A percentile compares a stretch with the other conserved stretches of the same genome.
These are phyloP conservation scores for Notothenia coriiceps DNA, from an alignment of 2,113 vertebrate species.

Conservation along the genomic window DNA sequence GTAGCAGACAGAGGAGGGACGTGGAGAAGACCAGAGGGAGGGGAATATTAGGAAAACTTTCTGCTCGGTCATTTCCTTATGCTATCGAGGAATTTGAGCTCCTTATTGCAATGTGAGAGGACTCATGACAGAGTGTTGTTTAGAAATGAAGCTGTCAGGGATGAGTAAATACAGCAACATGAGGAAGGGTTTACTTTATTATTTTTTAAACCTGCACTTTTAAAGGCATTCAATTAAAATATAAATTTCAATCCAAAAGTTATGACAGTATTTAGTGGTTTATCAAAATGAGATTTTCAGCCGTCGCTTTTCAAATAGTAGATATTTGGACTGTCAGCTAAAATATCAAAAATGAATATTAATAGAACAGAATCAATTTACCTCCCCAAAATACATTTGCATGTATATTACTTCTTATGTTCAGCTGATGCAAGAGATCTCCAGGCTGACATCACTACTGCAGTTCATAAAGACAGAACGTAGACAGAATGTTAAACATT, in stretches of 20 bases:
- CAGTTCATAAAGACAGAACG: not conserved
- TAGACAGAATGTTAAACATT: not conserved
- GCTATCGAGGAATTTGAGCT: slow-evolving; percentile 22
- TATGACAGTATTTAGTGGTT: not conserved
- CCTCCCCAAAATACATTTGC: slow-evolving; percentile 4
- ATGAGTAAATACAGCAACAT: not conserved
- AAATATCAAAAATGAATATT: slow-evolving; percentile 3
- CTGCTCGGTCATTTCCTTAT: not conserved
- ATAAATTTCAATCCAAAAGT: not conserved
- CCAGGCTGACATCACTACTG: not conserved
- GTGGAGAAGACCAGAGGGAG: slow-evolving; percentile 7
- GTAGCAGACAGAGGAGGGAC: slow-evolving; percentile 20
- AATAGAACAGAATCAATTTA: slow-evolving; percentile 12
- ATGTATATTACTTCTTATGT: not conserved
- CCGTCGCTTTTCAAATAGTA: slow-evolving; percentile 12
- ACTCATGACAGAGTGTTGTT: not conserved
- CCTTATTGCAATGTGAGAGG: slow-evolving; percentile 1
- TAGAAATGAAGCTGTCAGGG: not conserved
- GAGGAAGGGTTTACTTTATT: not conserved
- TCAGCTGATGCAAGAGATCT: slow-evolving; percentile 7
- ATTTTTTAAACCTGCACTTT: not conserved
- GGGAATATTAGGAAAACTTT: slow-evolving; percentile 27
- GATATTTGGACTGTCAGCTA: not conserved
- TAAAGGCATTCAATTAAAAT: slow-evolving; percentile 1
- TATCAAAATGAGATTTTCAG: not conserved